Conservation (phyloP, 2,797 vertebrate genomes). For the Pogonophryne albipinna region DNA sequence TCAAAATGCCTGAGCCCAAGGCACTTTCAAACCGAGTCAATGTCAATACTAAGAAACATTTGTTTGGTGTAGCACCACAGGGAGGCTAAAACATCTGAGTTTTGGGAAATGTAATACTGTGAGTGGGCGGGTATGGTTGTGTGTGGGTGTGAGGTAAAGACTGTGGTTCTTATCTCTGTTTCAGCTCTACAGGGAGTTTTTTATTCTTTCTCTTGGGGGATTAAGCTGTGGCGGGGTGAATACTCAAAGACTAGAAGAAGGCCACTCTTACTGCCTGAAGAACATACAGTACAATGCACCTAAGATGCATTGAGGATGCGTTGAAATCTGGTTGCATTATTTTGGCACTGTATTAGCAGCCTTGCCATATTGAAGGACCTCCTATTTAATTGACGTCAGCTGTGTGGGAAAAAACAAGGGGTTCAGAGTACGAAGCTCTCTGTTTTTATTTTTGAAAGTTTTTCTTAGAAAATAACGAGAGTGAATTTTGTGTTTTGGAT, state of each 20-base stretch:
- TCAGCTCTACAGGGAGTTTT: constrained; percentile 50
- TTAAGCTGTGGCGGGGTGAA: constrained; percentile 59
- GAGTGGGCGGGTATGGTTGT: constrained; percentile 12
- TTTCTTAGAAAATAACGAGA: too few species aligned
- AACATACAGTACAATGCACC: constrained; percentile 39
- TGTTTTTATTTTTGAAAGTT: too few species aligned
- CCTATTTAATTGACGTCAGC: too few species aligned
- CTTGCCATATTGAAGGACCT: too few species aligned
- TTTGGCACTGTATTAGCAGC: too few species aligned
- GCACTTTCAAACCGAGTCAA: constrained; percentile 38
- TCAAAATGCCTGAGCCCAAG: constrained; percentile 35
- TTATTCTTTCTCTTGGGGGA: constrained; percentile 32
- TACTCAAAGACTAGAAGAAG: constrained; percentile 52
- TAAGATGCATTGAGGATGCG: too few species aligned
- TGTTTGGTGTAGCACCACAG: constrained; percentile 53
- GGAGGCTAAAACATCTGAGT: constrained; percentile 46
- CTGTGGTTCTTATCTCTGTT: constrained; percentile 59
- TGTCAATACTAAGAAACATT: constrained; percentile 56
- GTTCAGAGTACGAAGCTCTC: too few species aligned
- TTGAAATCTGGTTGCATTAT: too few species aligned
- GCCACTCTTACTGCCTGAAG: constrained; percentile 23
- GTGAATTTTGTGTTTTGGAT: too few species aligned
- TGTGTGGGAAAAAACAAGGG: too few species aligned
- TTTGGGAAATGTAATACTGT: constrained; percentile 12
- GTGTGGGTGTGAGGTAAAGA: constrained; percentile 48